A percentile compares a stretch with the other conserved stretches of the same genome.
Evolutionary conservation across 2,113 vertebrate genomes (phyloP).

Genomic region (Anthoscopus minutus): DNA sequence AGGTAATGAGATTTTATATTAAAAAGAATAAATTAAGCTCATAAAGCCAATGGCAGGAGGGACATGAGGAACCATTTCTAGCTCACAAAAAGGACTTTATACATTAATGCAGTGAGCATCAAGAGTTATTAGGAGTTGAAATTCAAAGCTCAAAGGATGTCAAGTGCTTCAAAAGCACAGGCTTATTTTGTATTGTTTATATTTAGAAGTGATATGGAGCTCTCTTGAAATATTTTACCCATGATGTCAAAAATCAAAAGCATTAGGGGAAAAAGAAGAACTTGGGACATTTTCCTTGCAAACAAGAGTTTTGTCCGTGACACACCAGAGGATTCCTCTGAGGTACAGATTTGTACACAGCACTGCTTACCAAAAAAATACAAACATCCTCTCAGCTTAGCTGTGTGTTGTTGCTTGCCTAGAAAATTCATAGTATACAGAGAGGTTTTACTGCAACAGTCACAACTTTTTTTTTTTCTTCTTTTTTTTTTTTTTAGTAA

Average conservation of each 20-base stretch:
- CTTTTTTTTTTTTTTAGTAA: neutral
- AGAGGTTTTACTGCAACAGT: neutral
- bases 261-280: conserved; percentile 21
- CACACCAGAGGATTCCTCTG: conserved; percentile 48
- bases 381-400: conserved; percentile 28
- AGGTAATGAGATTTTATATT: conserved; percentile 88
- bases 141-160: conserved; percentile 64
- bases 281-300: conserved; percentile 39
- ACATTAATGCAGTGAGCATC: conserved; percentile 63
- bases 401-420: neutral
- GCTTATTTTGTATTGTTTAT: conserved; percentile 43
- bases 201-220: conserved; percentile 53
- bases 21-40: conserved; percentile 86
- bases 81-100: conserved; percentile 60
- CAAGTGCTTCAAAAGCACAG: conserved; percentile 56
- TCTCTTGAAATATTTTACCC: conserved; percentile 59
- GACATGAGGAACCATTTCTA: conserved; percentile 55
- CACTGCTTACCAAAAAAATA: conserved; percentile 32
- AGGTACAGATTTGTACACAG: conserved; percentile 51
- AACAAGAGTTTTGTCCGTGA: conserved; percentile 41
- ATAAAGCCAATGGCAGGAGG: conserved; percentile 69
- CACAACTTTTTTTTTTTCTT: neutral
- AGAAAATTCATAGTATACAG: neutral
- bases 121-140: conserved; percentile 42
- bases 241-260: conserved; percentile 64